These are phyloP conservation scores for Pelmatolapia mariae DNA, from an alignment of 2,113 vertebrate genomes.

Conservation along the genomic window DNA sequence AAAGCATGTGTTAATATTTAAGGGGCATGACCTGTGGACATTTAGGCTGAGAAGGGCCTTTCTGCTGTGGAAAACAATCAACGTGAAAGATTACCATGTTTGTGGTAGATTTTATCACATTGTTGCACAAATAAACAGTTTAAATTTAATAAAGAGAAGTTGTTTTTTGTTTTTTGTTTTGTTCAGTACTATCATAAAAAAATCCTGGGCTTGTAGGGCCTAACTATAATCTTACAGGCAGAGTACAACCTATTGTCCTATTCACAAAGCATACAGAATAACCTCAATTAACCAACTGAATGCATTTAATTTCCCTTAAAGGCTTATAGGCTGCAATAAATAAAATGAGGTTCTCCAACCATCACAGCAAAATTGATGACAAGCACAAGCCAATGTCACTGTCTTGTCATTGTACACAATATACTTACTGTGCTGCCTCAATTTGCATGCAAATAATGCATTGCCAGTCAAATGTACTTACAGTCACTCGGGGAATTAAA, in stretches of 20 bases:
- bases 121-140: constrained; percentile 73
- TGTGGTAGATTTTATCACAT: constrained; percentile 69
- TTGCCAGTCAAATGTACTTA: constrained; percentile 46
- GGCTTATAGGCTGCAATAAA: constrained; percentile 31
- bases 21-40: constrained; percentile 54
- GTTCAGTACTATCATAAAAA: background rate
- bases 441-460: constrained; percentile 56
- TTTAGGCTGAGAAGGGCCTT: background rate
- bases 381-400: constrained; percentile 12
- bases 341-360: constrained; percentile 15
- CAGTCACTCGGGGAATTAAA: constrained; percentile 2
- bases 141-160: background rate
- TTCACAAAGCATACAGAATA: constrained; percentile 17
- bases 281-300: constrained; percentile 49
- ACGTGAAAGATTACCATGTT: constrained; percentile 54
- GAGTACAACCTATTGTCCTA: constrained; percentile 13
- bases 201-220: background rate
- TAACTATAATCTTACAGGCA: background rate
- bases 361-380: constrained; percentile 22
- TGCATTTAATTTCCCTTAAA: constrained; percentile 42
- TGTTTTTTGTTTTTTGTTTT: background rate
- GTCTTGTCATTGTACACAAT: constrained; percentile 26
- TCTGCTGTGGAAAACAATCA: constrained; percentile 67
- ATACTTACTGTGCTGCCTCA: background rate
- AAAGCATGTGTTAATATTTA: constrained; percentile 70